These are phyloP conservation scores for Enteromius anoplus DNA, from an alignment of 2,797 vertebrate species.

Conservation along the genomic window DNA sequence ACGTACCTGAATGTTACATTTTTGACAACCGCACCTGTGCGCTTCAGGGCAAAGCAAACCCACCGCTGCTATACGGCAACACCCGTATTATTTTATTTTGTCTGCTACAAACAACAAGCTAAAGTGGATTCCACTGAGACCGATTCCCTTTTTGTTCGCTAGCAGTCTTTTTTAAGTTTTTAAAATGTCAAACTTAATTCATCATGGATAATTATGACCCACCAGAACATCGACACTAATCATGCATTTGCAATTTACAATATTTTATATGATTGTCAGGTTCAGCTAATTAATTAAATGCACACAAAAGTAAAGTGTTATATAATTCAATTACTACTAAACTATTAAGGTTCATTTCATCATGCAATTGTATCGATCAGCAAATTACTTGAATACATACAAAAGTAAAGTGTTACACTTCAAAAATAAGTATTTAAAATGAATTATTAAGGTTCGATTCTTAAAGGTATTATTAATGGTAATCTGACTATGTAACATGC, in stretches of 20 bases:
- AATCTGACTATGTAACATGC: background rate
- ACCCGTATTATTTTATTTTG: constrained; percentile 10
- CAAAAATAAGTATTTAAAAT: background rate
- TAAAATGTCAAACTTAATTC: background rate
- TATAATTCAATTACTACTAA: background rate
- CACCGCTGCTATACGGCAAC: background rate
- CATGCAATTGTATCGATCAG: background rate
- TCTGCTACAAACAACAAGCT: constrained; percentile 15
- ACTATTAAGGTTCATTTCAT: background rate
- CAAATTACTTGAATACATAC: background rate
- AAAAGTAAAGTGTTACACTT: background rate
- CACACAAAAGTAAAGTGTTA: background rate
- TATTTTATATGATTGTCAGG: background rate
- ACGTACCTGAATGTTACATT: constrained; percentile 10
- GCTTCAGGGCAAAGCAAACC: constrained; percentile 33
- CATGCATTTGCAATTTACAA: background rate
- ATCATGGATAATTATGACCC: background rate
- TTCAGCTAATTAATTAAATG: background rate
- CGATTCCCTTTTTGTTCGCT: background rate
- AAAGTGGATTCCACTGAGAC: constrained; percentile 10
- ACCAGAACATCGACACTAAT: background rate
- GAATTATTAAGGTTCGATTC: background rate
- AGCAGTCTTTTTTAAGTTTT: background rate
- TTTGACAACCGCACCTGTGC: constrained; percentile 16
- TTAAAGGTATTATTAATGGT: background rate